Conservation (phyloP, 2,888 invertebrate species). For the Catocala nupta region DNA sequence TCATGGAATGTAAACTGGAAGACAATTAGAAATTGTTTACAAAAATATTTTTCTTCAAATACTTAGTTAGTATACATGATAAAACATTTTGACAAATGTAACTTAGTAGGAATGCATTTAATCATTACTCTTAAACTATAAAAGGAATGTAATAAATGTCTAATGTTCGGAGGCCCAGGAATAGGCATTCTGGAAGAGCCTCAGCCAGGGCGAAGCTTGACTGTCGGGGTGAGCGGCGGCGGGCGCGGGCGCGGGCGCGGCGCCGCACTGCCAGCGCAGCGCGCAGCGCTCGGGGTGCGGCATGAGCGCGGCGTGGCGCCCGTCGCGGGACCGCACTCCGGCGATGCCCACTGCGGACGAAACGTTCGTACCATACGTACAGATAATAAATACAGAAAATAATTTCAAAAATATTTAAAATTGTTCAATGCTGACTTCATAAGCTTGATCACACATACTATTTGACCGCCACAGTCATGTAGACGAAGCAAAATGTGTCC, state of each 20-base stretch:
- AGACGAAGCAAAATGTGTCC: too few species aligned
- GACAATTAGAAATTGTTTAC: constrained; percentile 9
- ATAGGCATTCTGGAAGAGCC: constrained; percentile 96
- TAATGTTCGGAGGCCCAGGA: constrained; percentile 87
- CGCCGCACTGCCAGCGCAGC: constrained; percentile 94
- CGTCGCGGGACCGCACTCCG: constrained; percentile 95
- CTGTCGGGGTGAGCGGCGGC: constrained; percentile 83
- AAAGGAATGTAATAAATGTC: neutral
- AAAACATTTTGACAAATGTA: neutral
- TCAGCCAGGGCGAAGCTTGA: constrained; percentile 95
- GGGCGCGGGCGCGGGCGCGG: constrained; percentile 10
- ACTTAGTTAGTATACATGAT: neutral
- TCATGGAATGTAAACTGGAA: constrained; percentile 38
- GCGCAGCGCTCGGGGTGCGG: constrained; percentile 98
- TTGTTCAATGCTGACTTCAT: too few species aligned
- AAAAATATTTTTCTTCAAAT: too few species aligned
- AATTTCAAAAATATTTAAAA: too few species aligned
- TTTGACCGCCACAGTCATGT: too few species aligned
- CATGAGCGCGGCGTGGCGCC: constrained; percentile 99
- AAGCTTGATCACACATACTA: too few species aligned
- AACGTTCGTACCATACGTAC: too few species aligned
- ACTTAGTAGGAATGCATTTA: neutral
- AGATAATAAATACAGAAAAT: too few species aligned
- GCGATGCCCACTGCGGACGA: constrained; percentile 91
- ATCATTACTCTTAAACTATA: neutral